Conservation (phyloP, 2,797 vertebrate genomes). For the Phoxinus dragarum region DNA sequence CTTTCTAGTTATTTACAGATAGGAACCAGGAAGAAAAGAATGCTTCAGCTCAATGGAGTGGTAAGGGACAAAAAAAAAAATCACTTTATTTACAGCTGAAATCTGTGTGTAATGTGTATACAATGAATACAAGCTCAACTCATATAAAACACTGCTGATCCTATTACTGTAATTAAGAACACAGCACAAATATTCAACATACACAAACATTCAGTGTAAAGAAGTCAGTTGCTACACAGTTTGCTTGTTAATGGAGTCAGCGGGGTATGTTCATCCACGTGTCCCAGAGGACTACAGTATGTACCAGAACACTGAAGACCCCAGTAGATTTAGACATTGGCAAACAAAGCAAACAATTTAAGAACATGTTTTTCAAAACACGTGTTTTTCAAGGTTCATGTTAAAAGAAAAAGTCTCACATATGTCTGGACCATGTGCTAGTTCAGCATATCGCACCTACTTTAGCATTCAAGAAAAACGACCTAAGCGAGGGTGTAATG, state of each 20-base stretch:
- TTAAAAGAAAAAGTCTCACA: background rate
- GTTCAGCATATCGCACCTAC: background rate
- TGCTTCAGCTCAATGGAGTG: constrained; percentile 78
- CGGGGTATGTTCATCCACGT: background rate
- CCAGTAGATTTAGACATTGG: background rate
- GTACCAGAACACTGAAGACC: background rate
- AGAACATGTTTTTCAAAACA: background rate
- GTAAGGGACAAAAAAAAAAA: constrained; percentile 71
- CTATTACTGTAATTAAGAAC: background rate
- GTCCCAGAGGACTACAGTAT: background rate
- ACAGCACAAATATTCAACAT: background rate
- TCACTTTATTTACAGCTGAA: background rate
- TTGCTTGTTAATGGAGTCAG: constrained; percentile 14
- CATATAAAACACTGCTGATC: background rate
- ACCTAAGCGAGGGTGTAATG: constrained; percentile 71
- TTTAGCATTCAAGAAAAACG: constrained; percentile 60
- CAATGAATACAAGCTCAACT: background rate
- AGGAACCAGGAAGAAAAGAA: constrained; percentile 86
- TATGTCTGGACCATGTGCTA: background rate
- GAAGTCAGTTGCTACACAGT: background rate
- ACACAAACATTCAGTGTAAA: background rate
- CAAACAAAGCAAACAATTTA: background rate
- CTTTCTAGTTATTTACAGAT: constrained; percentile 89
- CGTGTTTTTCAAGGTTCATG: background rate
- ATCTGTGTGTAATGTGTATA: background rate